These are phyloP conservation scores for Etheostoma spectabile DNA, from an alignment of 2,113 vertebrate genomes.

Conservation along the genomic window DNA sequence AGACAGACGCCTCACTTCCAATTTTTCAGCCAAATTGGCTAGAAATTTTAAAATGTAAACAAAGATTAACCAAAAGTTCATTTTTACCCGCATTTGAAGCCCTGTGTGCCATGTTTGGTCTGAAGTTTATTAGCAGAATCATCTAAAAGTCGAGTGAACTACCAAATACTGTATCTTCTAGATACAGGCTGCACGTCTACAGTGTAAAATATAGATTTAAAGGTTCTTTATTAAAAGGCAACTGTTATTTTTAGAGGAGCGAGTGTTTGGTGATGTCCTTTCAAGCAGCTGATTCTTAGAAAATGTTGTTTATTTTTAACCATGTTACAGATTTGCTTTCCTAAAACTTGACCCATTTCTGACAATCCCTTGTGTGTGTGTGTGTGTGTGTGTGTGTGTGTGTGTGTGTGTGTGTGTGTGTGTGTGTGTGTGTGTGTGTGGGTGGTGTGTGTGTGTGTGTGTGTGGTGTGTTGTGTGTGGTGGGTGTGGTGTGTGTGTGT, in stretches of 20 bases:
- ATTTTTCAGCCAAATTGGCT: too few species aligned
- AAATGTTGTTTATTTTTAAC: conserved; percentile 28
- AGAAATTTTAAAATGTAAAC: too few species aligned
- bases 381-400: too few species aligned
- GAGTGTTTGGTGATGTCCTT: background rate
- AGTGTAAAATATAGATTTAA: background rate
- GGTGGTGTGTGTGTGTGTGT: too few species aligned
- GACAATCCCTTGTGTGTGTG: too few species aligned
- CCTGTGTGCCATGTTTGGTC: background rate
- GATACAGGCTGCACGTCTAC: background rate
- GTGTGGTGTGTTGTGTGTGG: too few species aligned
- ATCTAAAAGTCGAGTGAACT: background rate
- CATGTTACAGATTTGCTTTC: background rate
- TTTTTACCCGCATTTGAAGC: too few species aligned
- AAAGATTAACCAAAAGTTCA: too few species aligned
- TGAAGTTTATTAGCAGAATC: background rate
- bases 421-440: too few species aligned
- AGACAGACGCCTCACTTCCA: too few species aligned
- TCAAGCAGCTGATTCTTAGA: background rate
- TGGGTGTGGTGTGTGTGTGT: too few species aligned
- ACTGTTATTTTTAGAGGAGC: background rate
- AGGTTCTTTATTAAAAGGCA: background rate
- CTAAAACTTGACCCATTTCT: background rate
- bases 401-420: too few species aligned
- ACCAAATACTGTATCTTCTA: background rate